Evolutionary conservation across 2,888 invertebrate species (phyloP).

Genomic region (Clivina fossor): DNA sequence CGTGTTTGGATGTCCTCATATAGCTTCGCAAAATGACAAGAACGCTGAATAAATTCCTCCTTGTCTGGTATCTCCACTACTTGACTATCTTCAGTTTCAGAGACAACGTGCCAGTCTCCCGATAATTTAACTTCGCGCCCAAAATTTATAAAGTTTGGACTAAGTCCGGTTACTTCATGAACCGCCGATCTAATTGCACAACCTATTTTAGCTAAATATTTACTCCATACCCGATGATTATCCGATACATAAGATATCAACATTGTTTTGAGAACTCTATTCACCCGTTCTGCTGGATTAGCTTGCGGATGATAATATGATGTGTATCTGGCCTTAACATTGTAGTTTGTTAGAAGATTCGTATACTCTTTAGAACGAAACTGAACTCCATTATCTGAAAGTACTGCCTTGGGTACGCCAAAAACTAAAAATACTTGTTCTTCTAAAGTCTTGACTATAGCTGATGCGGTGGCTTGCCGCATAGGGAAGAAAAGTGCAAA

Average conservation of each 20-base stretch:
- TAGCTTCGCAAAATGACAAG: not conserved
- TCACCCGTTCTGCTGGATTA: conserved; percentile 34
- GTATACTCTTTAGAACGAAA: conserved; percentile 34
- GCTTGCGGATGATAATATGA: conserved; percentile 34
- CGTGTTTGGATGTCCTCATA: not conserved
- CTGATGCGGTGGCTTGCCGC: conserved; percentile 17
- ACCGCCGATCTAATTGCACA: conserved; percentile 1
- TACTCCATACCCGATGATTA: not conserved
- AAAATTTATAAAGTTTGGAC: not conserved
- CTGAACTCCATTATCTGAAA: conserved; percentile 38
- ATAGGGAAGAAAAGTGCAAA: conserved; percentile 24
- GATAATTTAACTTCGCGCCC: not conserved
- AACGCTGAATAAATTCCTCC: not conserved
- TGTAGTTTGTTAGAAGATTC: conserved; percentile 19
- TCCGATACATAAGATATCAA: conserved; percentile 2
- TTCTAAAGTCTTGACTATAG: conserved; percentile 19
- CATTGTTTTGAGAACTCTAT: conserved; percentile 33
- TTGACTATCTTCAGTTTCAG: not conserved
- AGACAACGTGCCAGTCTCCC: not conserved
- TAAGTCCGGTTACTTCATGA: conserved; percentile 1
- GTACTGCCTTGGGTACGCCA: conserved; percentile 38
- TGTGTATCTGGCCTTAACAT: conserved; percentile 21
- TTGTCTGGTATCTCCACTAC: not conserved
- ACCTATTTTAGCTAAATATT: not conserved
- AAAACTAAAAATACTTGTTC: conserved; percentile 36